Evolutionary conservation across 2,113 vertebrate genomes (phyloP), one percentile per base, ranked within the genome.

Genomic region (Typhlomys cinereus): DNA sequence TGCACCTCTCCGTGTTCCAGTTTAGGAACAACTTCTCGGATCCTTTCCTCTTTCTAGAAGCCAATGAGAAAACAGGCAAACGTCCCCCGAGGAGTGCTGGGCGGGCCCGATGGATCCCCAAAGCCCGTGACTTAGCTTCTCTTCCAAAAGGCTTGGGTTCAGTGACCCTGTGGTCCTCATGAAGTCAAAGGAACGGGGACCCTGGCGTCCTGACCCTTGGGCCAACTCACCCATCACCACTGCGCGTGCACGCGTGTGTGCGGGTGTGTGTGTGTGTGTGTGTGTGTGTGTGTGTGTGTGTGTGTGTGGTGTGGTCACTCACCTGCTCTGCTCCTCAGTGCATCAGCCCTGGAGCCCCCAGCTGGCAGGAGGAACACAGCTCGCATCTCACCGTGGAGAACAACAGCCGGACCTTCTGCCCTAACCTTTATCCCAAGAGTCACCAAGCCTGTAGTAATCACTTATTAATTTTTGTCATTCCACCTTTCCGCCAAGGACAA

Each of bases 1-100:
- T 1, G 1, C 48, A 7, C 13, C 18, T 18, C 10, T 5, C 0
- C 1, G 2, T 1, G 9, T 12, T 29, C 21, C 1, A 8, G 73
- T 79, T 80, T 34, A 20, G 54, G 52, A 81, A 31, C 27, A 46
- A n/a, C 14, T 48, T 44, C 44, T 23, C 1, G n/a, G 27, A 50
- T 23, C 66, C 66, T 62, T 76, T 50, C 75, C 21, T 64, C 66
- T 67, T 81, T 75, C 25, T 54, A 75, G 74, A 85, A 90, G 85
- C 54, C 27, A 34, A 54, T 50, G 71, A 91, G 91, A 75, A 92
- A 71, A 52, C 46, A 41, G 13, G 50, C 46, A 31, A 8, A 27
- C 87, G 74, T 64, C 54, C 64, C 75, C 4, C n/a, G n/a, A 4
- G 20, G 62, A 61, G n/a, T 11, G 1, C 52, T 8, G 27, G 70